phyloP scores from a whole-genome alignment of 1,140 invertebrate species.

The Cephus cinctus region DNA sequence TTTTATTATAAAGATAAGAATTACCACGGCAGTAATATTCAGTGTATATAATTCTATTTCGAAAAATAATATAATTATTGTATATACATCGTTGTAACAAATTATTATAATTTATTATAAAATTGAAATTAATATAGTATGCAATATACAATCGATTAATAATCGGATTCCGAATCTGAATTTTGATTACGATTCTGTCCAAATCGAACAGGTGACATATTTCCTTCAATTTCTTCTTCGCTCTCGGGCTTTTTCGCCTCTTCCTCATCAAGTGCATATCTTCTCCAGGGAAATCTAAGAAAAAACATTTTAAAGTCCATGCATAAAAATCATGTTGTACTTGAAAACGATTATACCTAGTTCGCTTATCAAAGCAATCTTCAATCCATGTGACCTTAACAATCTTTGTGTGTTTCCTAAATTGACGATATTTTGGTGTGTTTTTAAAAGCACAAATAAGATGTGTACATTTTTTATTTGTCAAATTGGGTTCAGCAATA shows the following conservation, averaged over 20 bases:
- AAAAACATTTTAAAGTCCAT: no score
- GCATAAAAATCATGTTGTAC: not conserved
- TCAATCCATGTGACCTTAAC: constrained; percentile 47
- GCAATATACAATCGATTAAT: no score
- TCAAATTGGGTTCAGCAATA: constrained; percentile 45
- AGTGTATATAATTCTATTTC: no score
- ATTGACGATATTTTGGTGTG: constrained; percentile 47
- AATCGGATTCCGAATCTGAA: constrained; percentile 28
- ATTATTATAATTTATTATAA: no score
- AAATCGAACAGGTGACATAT: constrained; percentile 17
- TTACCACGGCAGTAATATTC: no score
- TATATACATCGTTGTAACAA: no score
- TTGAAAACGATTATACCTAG: constrained; percentile 30
- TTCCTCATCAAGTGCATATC: constrained; percentile 40
- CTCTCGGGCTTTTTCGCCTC: constrained; percentile 42
- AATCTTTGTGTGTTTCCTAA: constrained; percentile 44
- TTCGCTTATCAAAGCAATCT: constrained; percentile 45
- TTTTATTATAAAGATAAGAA: no score
- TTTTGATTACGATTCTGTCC: constrained; percentile 48
- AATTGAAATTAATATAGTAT: no score
- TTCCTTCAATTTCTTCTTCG: constrained; percentile 46
- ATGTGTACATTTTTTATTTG: constrained; percentile 45
- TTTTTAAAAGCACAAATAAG: constrained; percentile 53
- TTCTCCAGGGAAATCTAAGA: constrained; percentile 47
- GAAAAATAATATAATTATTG: no score